A percentile compares a stretch with the other conserved stretches of the same genome.
Evolutionary conservation across 2,888 invertebrate species (phyloP).

Genomic region (Pseudolycoriella hygida): DNA sequence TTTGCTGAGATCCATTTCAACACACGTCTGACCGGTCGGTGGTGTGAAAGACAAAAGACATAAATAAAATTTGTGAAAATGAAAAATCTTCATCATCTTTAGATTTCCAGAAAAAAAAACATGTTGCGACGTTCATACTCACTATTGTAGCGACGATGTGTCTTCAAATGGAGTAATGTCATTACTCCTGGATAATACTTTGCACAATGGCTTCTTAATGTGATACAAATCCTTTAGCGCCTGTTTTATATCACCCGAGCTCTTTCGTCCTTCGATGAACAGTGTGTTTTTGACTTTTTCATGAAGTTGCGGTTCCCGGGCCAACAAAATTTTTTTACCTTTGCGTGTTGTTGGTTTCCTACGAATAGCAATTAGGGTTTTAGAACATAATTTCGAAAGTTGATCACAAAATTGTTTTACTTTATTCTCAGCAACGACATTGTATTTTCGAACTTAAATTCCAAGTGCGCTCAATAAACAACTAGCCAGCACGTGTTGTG

Average conservation of each 20-base stretch:
- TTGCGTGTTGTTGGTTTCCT: constrained; percentile 81
- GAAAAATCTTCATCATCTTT: too few relatives aligned
- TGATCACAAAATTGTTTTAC: too few relatives aligned
- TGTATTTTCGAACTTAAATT: too few relatives aligned
- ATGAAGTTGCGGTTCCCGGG: constrained; percentile 69
- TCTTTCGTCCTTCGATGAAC: constrained; percentile 70
- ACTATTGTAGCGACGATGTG: constrained; percentile 59
- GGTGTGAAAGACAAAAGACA: too few relatives aligned
- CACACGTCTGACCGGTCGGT: too few relatives aligned
- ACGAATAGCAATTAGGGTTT: constrained; percentile 9
- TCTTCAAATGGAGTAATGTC: constrained; percentile 89
- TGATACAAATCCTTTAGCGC: constrained; percentile 74
- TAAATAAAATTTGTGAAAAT: too few relatives aligned
- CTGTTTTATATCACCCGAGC: constrained; percentile 47
- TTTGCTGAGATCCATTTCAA: too few relatives aligned
- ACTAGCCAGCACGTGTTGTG: too few relatives aligned
- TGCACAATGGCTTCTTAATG: constrained; percentile 72
- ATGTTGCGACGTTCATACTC: constrained; percentile 19
- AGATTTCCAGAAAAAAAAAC: too few relatives aligned
- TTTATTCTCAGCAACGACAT: too few relatives aligned
- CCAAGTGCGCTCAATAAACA: too few relatives aligned
- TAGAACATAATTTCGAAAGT: too few relatives aligned
- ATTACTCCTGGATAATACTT: constrained; percentile 61
- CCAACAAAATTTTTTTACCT: constrained; percentile 67
- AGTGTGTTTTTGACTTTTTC: constrained; percentile 75